Conservation (phyloP, 2,113 vertebrate genomes). For the Acrocephalus arundinaceus region DNA sequence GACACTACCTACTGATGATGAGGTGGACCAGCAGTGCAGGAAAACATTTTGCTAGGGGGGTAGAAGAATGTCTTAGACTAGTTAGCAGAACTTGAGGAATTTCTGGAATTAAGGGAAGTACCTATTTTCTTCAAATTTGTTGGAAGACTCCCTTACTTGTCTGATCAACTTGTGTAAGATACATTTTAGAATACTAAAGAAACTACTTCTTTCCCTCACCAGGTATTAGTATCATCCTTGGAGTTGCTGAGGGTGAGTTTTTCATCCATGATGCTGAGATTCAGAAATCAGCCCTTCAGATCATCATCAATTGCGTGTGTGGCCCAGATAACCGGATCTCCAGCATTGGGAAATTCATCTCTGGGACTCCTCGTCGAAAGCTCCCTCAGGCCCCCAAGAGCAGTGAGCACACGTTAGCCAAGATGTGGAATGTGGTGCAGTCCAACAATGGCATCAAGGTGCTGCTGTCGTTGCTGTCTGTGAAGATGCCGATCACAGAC, state of each 20-base stretch:
- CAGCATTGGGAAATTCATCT: slow-evolving; percentile 96
- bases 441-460: slow-evolving; percentile 99
- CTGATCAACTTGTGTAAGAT: neutral
- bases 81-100: neutral
- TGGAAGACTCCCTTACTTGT: neutral
- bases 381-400: slow-evolving; percentile 87
- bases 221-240: slow-evolving; percentile 98
- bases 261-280: slow-evolving; percentile 98
- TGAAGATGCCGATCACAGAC: slow-evolving; percentile 98
- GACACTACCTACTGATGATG: neutral
- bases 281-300: slow-evolving; percentile 98
- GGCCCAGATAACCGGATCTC: slow-evolving; percentile 95
- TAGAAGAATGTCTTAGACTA: neutral
- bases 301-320: slow-evolving; percentile 97
- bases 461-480: slow-evolving; percentile 89
- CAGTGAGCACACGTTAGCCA: slow-evolving; percentile 89
- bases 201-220: neutral
- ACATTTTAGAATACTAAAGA: neutral
- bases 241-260: slow-evolving; percentile 96
- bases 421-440: slow-evolving; percentile 99
- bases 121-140: neutral
- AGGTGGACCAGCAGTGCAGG: neutral
- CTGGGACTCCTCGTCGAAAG: slow-evolving; percentile 90
- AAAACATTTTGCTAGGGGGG: neutral
- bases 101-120: neutral